Base-by-base conservation (phyloP, 2,113 vertebrate species). In the Mirounga angustirostris region DNA sequence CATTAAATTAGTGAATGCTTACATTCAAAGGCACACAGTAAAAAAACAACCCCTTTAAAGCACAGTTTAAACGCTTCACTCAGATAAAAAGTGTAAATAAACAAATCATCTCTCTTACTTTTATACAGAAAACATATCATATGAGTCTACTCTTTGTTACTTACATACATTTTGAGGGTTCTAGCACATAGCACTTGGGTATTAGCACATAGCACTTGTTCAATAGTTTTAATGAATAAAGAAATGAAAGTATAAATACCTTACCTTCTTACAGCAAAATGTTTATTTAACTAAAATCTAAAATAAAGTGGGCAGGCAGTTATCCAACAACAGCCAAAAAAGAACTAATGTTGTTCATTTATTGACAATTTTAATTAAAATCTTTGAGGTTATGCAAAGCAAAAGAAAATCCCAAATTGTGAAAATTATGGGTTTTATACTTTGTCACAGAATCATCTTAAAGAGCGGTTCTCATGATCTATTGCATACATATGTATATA, bases 161-260 rank as follows among this genome's bases (percentile, higher is more conserved):
- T 79, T 85, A 24, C 40, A 81, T 65, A 36, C 28, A 74, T 92
- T 63, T 56, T 69, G 9, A 92, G 88, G 50, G 50, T 59, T 67
- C 58, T 63, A n/a, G 21, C 22, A 96, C 10, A 76, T 1, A 88
- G 46, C 30, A 58, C 24, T 74, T 76, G 13, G 36, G 33, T 43
- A 79, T 56, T n/a, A 78, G 78, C 58, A 96, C 10, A 76, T 1
- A 88, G 46, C 30, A 58, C 24, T 74, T 76, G 13, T 83, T 83
- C 54, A 86, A 86, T 54, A 63, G 7, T 54, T 87, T 73, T 81
- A 86, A 94, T 74, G 56, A 86, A 65, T 90, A 82, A 33, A 85
- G 15, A 82, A 56, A 46, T 74, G 22, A 91, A 82, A 1, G 46
- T 87, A 65, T 56, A 28, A 83, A 54, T 54, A 46, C 16, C 28